Percentiles rank a stretch among this genome's conserved stretches.
Conservation (phyloP, 1,140 invertebrate species). For the Planococcus citri region DNA sequence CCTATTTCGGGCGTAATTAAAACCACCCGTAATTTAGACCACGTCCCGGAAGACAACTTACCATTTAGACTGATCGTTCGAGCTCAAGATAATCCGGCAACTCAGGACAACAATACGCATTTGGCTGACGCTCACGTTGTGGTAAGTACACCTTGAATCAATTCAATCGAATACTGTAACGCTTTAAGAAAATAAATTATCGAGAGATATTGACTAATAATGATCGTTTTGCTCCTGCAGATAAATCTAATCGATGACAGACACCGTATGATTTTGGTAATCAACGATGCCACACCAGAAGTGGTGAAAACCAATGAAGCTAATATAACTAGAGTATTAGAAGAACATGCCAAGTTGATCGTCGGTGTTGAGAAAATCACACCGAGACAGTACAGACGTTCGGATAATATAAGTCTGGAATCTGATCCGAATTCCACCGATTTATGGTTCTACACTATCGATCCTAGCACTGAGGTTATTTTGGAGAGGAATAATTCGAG, state of each 20-base stretch:
- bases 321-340: constrained; percentile 51
- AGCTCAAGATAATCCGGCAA: constrained; percentile 55
- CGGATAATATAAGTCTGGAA: constrained; percentile 58
- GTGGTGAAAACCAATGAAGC: constrained; percentile 48
- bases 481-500: constrained; percentile 53
- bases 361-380: constrained; percentile 66
- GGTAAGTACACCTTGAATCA: constrained; percentile 35
- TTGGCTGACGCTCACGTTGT: constrained; percentile 49
- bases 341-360: constrained; percentile 57
- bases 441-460: constrained; percentile 73
- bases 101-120: constrained; percentile 43
- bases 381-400: constrained; percentile 45
- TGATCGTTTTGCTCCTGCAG: constrained; percentile 10
- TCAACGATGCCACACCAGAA: constrained; percentile 59
- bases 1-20: constrained; percentile 55
- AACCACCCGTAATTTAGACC: constrained; percentile 55
- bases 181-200: too few species aligned
- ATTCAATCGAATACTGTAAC: too few species aligned
- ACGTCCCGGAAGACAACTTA: constrained; percentile 43
- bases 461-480: constrained; percentile 62
- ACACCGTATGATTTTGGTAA: constrained; percentile 63
- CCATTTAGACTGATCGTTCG: constrained; percentile 62
- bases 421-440: constrained; percentile 59
- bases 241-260: constrained; percentile 53
- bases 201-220: not conserved